phyloP scores from a whole-genome alignment of 2,888 invertebrate genomes.

The Lithosia quadra region DNA sequence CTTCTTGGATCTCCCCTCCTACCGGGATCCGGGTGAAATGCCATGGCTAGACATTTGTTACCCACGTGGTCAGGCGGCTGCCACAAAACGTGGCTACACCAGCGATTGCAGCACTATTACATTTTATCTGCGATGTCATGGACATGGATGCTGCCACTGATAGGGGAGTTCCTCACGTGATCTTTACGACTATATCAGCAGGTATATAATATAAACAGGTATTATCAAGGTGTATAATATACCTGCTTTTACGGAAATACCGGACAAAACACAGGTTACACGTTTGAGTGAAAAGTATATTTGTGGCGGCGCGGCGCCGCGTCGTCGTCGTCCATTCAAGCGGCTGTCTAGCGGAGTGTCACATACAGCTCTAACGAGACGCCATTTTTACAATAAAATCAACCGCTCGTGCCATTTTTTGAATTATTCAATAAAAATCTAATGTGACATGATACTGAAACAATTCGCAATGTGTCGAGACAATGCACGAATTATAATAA shows the following conservation, averaged over 20 bases:
- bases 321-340: slow-evolving; percentile 29
- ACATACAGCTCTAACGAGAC: slow-evolving; percentile 66
- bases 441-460: slow-evolving; percentile 71
- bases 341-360: slow-evolving; percentile 56
- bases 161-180: too few relatives aligned
- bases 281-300: slow-evolving; percentile 24
- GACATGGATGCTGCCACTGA: too few relatives aligned
- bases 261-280: slow-evolving; percentile 10
- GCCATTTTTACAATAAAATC: slow-evolving; percentile 69
- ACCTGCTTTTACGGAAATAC: not conserved
- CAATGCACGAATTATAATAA: slow-evolving; percentile 75
- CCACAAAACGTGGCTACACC: too few relatives aligned
- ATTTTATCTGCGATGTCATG: too few relatives aligned
- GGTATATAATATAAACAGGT: too few relatives aligned
- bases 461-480: slow-evolving; percentile 75
- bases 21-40: too few relatives aligned
- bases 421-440: slow-evolving; percentile 84
- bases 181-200: too few relatives aligned
- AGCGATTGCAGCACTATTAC: too few relatives aligned
- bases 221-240: not conserved
- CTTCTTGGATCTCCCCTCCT: too few relatives aligned
- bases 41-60: too few relatives aligned
- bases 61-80: too few relatives aligned
- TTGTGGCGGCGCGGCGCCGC: slow-evolving; percentile 22
- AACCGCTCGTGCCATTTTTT: slow-evolving; percentile 62